These are phyloP conservation scores for Drosophila guanche DNA, from an alignment of 1,140 invertebrate species.

Conservation along the genomic window DNA sequence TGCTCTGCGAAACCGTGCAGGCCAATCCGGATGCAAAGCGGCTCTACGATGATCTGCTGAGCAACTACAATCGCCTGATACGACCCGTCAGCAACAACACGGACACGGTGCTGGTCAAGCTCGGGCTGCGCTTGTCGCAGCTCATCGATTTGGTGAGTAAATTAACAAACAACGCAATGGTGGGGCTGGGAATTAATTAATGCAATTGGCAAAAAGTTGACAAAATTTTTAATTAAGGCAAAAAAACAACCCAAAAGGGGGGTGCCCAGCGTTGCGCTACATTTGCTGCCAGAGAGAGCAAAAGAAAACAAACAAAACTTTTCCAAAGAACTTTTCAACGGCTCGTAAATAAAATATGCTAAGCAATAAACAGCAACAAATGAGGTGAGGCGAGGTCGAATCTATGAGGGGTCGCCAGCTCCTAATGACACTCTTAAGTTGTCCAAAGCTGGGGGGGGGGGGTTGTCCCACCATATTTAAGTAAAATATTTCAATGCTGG, in stretches of 20 bases:
- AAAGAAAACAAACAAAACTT: constrained; percentile 25
- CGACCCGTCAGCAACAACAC: constrained; percentile 96
- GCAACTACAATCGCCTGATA: constrained; percentile 98
- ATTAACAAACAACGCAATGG: background rate
- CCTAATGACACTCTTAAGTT: constrained; percentile 12
- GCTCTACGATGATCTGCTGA: constrained; percentile 96
- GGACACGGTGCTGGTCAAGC: constrained; percentile 95
- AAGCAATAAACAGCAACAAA: constrained; percentile 58
- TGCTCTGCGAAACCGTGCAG: constrained; percentile 77
- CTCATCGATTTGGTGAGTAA: constrained; percentile 95
- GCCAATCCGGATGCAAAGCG: constrained; percentile 95
- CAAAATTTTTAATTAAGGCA: constrained; percentile 69
- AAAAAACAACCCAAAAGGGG: background rate
- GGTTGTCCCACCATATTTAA: constrained; percentile 11
- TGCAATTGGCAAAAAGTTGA: constrained; percentile 42
- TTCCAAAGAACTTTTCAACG: constrained; percentile 28
- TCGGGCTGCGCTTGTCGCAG: constrained; percentile 96
- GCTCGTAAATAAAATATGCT: constrained; percentile 56
- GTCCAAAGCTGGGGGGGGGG: background rate
- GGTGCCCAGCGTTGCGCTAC: constrained; percentile 57
- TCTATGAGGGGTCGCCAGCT: constrained; percentile 7
- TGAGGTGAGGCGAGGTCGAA: constrained; percentile 32
- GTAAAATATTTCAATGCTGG: constrained; percentile 42
- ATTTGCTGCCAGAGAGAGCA: constrained; percentile 39
- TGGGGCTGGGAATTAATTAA: constrained; percentile 50